Evolutionary conservation across 1,140 invertebrate species (phyloP).

Genomic region (Druon quercuslanigerum): DNA sequence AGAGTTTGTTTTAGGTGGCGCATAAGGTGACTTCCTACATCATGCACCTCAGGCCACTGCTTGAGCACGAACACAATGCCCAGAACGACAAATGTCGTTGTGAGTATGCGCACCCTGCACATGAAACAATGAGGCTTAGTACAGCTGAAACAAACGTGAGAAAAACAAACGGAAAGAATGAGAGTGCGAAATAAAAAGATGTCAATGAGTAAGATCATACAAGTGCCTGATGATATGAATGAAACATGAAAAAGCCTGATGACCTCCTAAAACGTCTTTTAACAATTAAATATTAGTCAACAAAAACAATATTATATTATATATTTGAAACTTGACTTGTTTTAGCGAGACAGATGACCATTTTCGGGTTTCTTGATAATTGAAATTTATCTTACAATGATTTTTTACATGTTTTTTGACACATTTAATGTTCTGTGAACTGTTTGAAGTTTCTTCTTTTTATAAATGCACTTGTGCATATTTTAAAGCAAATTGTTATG

Average conservation of each 20-base stretch:
- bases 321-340: no score
- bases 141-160: slow-evolving; percentile 73
- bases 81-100: slow-evolving; percentile 86
- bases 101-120: slow-evolving; percentile 89
- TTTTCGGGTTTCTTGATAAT: no score
- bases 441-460: no score
- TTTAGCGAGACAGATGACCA: no score
- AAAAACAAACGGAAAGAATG: slow-evolving; percentile 65
- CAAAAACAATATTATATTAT: no score
- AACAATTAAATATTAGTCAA: neutral
- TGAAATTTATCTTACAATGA: no score
- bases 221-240: neutral
- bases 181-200: slow-evolving; percentile 60
- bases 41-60: slow-evolving; percentile 91
- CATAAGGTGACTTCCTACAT: slow-evolving; percentile 83
- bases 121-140: slow-evolving; percentile 76
- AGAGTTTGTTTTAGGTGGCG: slow-evolving; percentile 82
- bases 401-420: no score
- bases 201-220: slow-evolving; percentile 35
- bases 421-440: no score
- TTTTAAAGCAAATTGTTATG: no score
- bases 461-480: no score
- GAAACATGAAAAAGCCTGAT: slow-evolving; percentile 3
- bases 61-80: slow-evolving; percentile 88
- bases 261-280: neutral